Percentiles rank a stretch among this genome's conserved stretches.
Evolutionary conservation across 2,888 invertebrate species (phyloP).

Genomic region (Eubasilissa splendida): DNA sequence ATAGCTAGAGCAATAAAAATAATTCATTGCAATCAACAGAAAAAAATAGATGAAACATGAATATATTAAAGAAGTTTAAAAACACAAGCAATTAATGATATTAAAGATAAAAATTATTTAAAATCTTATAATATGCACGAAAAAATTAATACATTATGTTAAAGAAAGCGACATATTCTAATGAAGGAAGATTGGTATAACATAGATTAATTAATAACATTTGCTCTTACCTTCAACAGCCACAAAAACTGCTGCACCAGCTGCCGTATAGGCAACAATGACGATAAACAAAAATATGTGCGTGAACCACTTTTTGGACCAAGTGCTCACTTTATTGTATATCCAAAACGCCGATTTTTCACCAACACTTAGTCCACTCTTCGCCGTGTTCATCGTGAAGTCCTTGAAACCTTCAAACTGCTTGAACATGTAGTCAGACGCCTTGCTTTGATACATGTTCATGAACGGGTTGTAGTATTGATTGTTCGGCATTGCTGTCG

Average conservation of each 20-base stretch:
- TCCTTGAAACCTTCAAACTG: slow-evolving; percentile 86
- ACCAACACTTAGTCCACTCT: slow-evolving; percentile 86
- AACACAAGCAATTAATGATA: too few species aligned
- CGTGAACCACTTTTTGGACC: slow-evolving; percentile 90
- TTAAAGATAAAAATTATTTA: too few species aligned
- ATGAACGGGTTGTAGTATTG: slow-evolving; percentile 68
- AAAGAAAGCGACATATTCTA: too few species aligned
- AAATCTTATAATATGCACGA: too few species aligned
- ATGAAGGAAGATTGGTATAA: too few species aligned
- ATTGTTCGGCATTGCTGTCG: slow-evolving; percentile 65
- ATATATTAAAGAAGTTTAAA: too few species aligned
- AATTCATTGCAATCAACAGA: too few species aligned
- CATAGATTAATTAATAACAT: too few species aligned
- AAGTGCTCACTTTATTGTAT: slow-evolving; percentile 82
- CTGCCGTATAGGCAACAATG: slow-evolving; percentile 83
- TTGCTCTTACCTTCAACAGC: slow-evolving; percentile 80
- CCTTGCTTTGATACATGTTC: slow-evolving; percentile 76
- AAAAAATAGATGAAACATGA: too few species aligned
- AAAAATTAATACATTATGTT: too few species aligned
- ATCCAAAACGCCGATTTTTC: slow-evolving; percentile 87
- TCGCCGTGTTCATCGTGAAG: slow-evolving; percentile 80
- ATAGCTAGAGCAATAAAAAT: too few species aligned
- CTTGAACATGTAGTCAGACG: slow-evolving; percentile 85
- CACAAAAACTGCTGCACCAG: slow-evolving; percentile 87
- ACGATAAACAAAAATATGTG: slow-evolving; percentile 88